Percentiles rank a stretch among this genome's conserved stretches.
These are phyloP conservation scores for Idaea straminata DNA, from an alignment of 2,888 invertebrate species.

Conservation along the genomic window DNA sequence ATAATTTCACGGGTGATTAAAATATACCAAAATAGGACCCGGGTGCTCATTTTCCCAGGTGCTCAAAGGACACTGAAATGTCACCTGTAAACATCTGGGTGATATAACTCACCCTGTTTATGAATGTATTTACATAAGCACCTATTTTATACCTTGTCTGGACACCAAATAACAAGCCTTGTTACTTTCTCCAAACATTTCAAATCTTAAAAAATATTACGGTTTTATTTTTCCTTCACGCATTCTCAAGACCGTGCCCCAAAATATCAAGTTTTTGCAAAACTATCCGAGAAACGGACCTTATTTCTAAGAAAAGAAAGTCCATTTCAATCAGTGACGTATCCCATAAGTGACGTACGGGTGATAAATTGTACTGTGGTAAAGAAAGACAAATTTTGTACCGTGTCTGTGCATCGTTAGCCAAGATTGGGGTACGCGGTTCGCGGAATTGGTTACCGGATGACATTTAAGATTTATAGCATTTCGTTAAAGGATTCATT, in stretches of 20 bases:
- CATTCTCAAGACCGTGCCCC: neutral
- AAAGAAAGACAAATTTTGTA: slow-evolving; percentile 62
- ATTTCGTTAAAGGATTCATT: neutral
- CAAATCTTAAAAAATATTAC: slow-evolving; percentile 4
- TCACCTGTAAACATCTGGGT: too few species aligned
- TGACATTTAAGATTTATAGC: slow-evolving; percentile 25
- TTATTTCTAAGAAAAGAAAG: neutral
- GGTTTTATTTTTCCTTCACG: slow-evolving; percentile 5
- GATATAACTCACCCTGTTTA: too few species aligned
- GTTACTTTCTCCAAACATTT: neutral
- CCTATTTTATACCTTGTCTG: too few species aligned
- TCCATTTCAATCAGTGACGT: slow-evolving; percentile 4
- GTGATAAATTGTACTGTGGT: slow-evolving; percentile 52
- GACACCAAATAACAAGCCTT: too few species aligned
- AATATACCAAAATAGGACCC: too few species aligned
- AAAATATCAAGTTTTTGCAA: neutral
- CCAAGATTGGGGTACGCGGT: slow-evolving; percentile 42
- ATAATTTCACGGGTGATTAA: too few species aligned
- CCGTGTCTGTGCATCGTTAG: slow-evolving; percentile 54
- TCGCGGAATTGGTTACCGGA: slow-evolving; percentile 27
- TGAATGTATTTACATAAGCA: too few species aligned
- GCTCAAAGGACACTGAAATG: too few species aligned
- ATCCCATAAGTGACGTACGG: slow-evolving; percentile 32
- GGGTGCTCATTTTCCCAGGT: too few species aligned
- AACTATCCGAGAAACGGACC: neutral